Percentiles rank a stretch among this genome's conserved stretches.
Evolutionary conservation across 2,113 vertebrate species (phyloP).

Genomic region (Apteryx owenii): DNA sequence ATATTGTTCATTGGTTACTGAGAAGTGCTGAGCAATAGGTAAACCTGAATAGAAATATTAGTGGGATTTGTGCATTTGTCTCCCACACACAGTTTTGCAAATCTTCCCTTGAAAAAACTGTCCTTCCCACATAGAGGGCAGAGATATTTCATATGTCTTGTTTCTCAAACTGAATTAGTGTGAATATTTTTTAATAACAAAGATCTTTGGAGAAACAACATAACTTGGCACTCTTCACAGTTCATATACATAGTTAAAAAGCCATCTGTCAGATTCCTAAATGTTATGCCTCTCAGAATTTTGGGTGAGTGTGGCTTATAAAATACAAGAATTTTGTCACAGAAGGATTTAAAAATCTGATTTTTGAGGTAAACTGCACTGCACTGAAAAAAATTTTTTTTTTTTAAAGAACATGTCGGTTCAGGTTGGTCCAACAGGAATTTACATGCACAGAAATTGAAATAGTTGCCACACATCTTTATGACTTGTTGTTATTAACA

Average conservation of each 20-base stretch:
- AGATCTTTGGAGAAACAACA: not conserved
- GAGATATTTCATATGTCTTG: not conserved
- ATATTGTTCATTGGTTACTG: not conserved
- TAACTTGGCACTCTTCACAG: not conserved
- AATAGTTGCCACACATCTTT: not conserved
- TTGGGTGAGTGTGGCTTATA: not conserved
- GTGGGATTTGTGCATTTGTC: not conserved
- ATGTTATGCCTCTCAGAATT: not conserved
- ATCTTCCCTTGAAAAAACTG: not conserved
- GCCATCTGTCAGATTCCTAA: not conserved
- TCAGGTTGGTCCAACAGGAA: not conserved
- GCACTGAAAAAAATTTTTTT: no score
- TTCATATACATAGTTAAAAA: not conserved
- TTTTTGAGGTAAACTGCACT: not conserved
- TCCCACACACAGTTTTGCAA: not conserved
- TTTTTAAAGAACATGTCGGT: not conserved
- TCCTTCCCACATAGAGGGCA: not conserved
- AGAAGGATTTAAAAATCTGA: not conserved
- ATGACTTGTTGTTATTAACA: not conserved
- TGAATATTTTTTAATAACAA: not conserved
- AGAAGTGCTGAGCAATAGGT: not conserved
- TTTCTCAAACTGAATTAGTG: not conserved
- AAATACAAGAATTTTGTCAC: not conserved
- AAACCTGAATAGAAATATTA: not conserved
- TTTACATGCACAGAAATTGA: not conserved